Evolutionary conservation across 2,113 vertebrate species (phyloP).

Genomic region (Murina feae): DNA sequence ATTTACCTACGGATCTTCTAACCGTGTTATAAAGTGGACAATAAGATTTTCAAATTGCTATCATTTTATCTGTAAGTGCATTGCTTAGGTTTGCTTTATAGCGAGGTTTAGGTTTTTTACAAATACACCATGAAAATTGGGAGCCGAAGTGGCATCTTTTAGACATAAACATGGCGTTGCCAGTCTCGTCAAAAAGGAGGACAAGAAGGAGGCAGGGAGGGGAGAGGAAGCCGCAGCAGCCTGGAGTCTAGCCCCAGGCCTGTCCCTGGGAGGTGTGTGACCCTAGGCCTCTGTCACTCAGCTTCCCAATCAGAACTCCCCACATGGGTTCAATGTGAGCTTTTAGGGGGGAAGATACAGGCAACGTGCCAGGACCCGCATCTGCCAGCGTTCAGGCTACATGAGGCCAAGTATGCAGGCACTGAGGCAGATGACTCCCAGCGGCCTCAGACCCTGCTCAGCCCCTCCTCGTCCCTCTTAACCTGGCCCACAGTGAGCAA

Average conservation of each 20-base stretch:
- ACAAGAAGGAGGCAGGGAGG: too few species aligned
- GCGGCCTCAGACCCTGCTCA: not conserved
- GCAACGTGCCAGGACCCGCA: not conserved
- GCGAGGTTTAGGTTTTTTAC: not conserved
- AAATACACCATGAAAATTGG: not conserved
- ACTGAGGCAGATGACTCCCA: not conserved
- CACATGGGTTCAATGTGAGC: not conserved
- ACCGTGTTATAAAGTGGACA: not conserved
- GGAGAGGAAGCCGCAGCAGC: too few species aligned
- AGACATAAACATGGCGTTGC: not conserved
- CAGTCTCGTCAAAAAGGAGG: too few species aligned
- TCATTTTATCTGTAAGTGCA: not conserved
- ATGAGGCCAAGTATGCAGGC: not conserved
- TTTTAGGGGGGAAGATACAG: not conserved
- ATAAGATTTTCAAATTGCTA: not conserved
- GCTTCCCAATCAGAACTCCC: not conserved
- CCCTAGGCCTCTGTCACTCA: not conserved
- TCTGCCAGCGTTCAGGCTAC: not conserved
- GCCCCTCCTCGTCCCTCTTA: not conserved
- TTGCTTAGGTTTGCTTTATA: not conserved
- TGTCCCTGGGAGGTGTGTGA: not conserved
- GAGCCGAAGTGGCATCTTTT: not conserved
- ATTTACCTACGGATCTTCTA: not conserved
- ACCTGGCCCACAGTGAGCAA: constrained; percentile 41
- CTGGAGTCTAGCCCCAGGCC: not conserved